Evolutionary conservation across 2,888 invertebrate genomes (phyloP).

Genomic region (Encarsia formosa): DNA sequence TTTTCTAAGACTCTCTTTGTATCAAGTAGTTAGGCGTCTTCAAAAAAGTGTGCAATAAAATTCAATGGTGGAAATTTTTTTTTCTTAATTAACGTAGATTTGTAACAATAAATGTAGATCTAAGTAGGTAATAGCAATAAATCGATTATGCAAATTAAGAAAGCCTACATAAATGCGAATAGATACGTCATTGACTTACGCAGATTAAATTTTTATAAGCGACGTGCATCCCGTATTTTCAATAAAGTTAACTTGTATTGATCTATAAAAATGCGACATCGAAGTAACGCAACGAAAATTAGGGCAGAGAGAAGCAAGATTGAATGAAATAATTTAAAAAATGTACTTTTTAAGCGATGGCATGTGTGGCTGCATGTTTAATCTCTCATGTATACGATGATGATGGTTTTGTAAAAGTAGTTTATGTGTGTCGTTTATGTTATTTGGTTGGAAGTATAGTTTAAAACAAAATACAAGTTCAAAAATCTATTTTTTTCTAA

Average conservation of each 20-base stretch:
- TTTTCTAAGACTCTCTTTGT: no score
- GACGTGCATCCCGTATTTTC: no score
- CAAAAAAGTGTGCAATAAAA: constrained; percentile 39
- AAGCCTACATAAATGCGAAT: constrained; percentile 1
- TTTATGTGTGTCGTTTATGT: constrained; percentile 35
- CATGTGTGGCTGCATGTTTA: constrained; percentile 46
- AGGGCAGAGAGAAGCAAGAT: not conserved
- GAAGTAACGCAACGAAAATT: not conserved
- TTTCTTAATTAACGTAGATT: constrained; percentile 8
- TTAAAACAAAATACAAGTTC: no score
- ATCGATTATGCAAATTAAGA: constrained; percentile 4
- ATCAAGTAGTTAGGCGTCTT: constrained; percentile 13
- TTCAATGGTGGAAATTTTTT: constrained; percentile 27
- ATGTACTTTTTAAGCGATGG: constrained; percentile 30
- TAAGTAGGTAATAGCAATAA: constrained; percentile 10
- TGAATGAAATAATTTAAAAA: not conserved
- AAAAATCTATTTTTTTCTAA: no score
- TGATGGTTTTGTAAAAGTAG: constrained; percentile 37
- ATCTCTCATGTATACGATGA: constrained; percentile 30
- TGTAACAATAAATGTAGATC: constrained; percentile 9
- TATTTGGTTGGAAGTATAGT: no score
- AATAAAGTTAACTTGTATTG: constrained; percentile 5
- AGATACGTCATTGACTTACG: constrained; percentile 1
- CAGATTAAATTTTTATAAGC: not conserved
- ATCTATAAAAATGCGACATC: constrained; percentile 7